Percentiles rank a stretch among this genome's conserved stretches.
These are phyloP conservation scores for Ascidia mentula DNA, from an alignment of 23 tunicate genomes.

Conservation along the genomic window DNA sequence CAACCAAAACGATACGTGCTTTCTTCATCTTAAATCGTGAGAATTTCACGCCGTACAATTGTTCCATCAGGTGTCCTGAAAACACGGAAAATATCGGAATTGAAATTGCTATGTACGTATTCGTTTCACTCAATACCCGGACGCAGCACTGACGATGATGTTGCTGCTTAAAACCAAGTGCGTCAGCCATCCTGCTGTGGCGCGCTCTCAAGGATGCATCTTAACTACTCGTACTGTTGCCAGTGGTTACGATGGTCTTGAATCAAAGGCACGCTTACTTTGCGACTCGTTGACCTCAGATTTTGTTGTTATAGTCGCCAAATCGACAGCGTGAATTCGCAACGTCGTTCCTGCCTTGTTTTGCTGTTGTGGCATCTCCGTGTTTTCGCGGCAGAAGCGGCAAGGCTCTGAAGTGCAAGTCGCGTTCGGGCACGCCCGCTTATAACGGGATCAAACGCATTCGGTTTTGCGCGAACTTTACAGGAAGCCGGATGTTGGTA, in stretches of 20 bases:
- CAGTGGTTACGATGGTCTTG: neutral
- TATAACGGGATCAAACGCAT: neutral
- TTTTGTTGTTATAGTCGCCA: neutral
- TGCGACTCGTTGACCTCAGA: neutral
- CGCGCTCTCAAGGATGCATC: neutral
- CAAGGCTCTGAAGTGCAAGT: neutral
- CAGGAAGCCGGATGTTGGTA: no score
- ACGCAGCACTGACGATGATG: no score
- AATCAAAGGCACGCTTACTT: constrained; percentile 7
- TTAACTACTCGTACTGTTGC: neutral
- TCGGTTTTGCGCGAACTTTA: no score
- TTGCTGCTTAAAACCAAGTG: constrained; percentile 6
- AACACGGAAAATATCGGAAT: no score
- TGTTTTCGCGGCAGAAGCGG: neutral
- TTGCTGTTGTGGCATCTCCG: neutral
- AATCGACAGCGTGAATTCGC: neutral
- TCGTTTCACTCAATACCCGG: no score
- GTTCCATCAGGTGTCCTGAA: no score
- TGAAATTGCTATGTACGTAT: no score
- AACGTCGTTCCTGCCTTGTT: neutral
- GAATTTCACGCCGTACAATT: no score
- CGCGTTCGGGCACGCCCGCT: neutral
- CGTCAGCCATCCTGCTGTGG: neutral
- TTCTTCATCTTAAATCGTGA: no score
- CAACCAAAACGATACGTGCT: no score